These are phyloP conservation scores for Meta bourneti DNA, from an alignment of 2,888 invertebrate genomes.

Conservation along the genomic window DNA sequence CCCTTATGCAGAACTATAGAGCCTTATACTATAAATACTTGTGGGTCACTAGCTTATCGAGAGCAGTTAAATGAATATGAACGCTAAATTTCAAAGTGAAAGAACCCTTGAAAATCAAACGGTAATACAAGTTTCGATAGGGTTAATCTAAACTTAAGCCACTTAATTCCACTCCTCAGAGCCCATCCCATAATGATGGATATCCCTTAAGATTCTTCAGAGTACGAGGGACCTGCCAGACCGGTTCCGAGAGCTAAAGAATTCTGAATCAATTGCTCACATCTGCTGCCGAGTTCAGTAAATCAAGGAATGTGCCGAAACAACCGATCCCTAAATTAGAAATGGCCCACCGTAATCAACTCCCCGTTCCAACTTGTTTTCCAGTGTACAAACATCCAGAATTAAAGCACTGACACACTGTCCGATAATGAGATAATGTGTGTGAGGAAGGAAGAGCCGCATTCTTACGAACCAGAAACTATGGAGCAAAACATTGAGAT, in stretches of 20 bases:
- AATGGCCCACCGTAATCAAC: constrained; percentile 1
- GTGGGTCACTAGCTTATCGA: too few relatives aligned
- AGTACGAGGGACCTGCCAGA: constrained; percentile 21
- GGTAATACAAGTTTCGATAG: too few relatives aligned
- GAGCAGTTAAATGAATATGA: too few relatives aligned
- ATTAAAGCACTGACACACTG: constrained; percentile 68
- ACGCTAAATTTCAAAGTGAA: too few relatives aligned
- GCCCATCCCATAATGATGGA: background rate
- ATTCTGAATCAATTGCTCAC: constrained; percentile 17
- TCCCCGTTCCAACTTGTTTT: constrained; percentile 17
- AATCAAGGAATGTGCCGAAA: constrained; percentile 1
- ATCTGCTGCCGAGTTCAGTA: constrained; percentile 1
- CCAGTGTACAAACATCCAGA: background rate
- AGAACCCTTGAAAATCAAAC: too few relatives aligned
- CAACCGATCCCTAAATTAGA: background rate
- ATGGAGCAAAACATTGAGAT: constrained; percentile 41
- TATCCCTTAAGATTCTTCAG: constrained; percentile 6
- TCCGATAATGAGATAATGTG: constrained; percentile 36
- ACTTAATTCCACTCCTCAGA: too few relatives aligned
- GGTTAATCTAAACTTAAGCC: too few relatives aligned
- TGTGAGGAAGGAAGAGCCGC: constrained; percentile 3
- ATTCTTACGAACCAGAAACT: constrained; percentile 63
- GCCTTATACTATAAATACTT: too few relatives aligned
- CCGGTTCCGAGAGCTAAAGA: constrained; percentile 22
- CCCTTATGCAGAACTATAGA: too few relatives aligned